phyloP scores from a whole-genome alignment of 1,140 invertebrate genomes.

The Neodiprion lecontei region DNA sequence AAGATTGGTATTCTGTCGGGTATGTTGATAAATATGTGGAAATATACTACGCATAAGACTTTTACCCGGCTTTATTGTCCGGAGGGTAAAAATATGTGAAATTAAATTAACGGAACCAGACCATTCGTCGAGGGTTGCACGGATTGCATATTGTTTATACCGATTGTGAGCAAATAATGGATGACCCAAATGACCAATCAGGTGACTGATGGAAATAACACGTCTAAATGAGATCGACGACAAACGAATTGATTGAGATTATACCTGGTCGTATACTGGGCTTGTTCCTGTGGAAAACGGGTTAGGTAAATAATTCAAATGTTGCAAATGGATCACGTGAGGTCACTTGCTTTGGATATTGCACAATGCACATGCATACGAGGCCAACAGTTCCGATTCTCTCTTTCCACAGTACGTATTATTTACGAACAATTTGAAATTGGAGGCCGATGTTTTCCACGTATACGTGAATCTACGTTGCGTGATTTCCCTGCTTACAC shows the following conservation, averaged over 20 bases:
- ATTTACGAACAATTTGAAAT: constrained; percentile 45
- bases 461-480: background rate
- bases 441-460: constrained; percentile 36
- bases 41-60: too few species aligned
- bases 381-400: constrained; percentile 10
- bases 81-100: too few species aligned
- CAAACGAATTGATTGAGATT: constrained; percentile 31
- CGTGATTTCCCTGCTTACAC: background rate
- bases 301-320: constrained; percentile 40
- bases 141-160: background rate
- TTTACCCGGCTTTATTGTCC: too few species aligned
- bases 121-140: background rate
- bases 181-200: constrained; percentile 16
- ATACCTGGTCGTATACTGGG: constrained; percentile 12
- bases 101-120: too few species aligned
- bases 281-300: constrained; percentile 25
- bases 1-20: too few species aligned
- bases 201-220: constrained; percentile 26
- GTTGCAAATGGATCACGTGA: constrained; percentile 38
- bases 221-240: constrained; percentile 11
- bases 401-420: constrained; percentile 29
- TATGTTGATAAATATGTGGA: too few species aligned
- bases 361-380: constrained; percentile 45
- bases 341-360: constrained; percentile 45
- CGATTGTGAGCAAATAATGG: background rate